phyloP scores from a whole-genome alignment of 2,888 invertebrate species.

The Pterostichus niger region DNA sequence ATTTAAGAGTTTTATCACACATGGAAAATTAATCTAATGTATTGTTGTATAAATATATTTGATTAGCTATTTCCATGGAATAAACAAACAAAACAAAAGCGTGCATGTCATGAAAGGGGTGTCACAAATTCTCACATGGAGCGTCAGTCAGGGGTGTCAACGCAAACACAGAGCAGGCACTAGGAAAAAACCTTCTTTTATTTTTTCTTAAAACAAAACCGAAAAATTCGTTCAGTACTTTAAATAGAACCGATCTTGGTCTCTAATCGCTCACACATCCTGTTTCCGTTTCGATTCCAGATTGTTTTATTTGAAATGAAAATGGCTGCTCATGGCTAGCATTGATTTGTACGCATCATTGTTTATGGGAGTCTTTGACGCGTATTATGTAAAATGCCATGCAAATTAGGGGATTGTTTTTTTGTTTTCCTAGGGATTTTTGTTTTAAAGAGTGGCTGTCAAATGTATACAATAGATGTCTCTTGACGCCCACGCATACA shows the following conservation, averaged over 20 bases:
- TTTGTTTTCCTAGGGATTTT: conserved; percentile 58
- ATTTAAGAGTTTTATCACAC: conserved; percentile 26
- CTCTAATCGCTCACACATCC: conserved; percentile 72
- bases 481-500: conserved; percentile 59
- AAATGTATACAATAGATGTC: conserved; percentile 66
- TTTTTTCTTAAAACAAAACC: conserved; percentile 50
- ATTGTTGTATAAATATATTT: conserved; percentile 18
- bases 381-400: conserved; percentile 49
- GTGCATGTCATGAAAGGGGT: neutral
- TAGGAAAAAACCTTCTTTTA: conserved; percentile 1
- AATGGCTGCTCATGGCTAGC: conserved; percentile 34
- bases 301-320: conserved; percentile 58
- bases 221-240: conserved; percentile 40
- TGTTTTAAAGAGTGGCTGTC: conserved; percentile 66
- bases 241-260: conserved; percentile 63
- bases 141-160: conserved; percentile 21
- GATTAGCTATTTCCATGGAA: conserved; percentile 15
- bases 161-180: neutral
- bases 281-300: conserved; percentile 69
- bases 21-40: neutral
- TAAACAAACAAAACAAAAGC: conserved; percentile 26
- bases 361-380: conserved; percentile 53
- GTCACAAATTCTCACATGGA: conserved; percentile 21
- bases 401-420: conserved; percentile 64
- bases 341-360: conserved; percentile 60